Conservation (phyloP, 2,797 vertebrate genomes). For the Sandelia bainsii region DNA sequence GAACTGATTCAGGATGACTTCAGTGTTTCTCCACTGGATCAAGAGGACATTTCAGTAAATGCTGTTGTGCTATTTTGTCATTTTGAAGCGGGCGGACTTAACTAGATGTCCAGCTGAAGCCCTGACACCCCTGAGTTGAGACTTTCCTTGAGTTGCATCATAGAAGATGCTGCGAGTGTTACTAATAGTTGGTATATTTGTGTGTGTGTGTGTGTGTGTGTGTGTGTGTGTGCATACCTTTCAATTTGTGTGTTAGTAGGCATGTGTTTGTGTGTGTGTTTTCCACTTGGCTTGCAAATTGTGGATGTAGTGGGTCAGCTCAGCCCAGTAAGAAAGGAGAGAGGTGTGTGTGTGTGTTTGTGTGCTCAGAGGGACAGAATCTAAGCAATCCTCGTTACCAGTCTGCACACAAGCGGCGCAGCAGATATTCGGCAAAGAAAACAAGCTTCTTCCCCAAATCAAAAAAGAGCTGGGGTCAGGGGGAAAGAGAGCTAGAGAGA, state of each 20-base stretch:
- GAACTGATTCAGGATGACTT: neutral
- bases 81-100: slow-evolving; percentile 20
- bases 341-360: neutral
- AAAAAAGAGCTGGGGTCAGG: slow-evolving; percentile 49
- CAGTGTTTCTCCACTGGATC: neutral
- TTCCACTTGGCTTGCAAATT: slow-evolving; percentile 24
- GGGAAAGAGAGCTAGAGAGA: slow-evolving; percentile 26
- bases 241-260: neutral
- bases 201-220: neutral
- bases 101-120: neutral
- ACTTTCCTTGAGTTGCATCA: slow-evolving; percentile 67
- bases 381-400: slow-evolving; percentile 43
- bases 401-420: slow-evolving; percentile 39
- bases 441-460: slow-evolving; percentile 52
- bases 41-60: slow-evolving; percentile 8
- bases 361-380: slow-evolving; percentile 4
- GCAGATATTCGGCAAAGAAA: slow-evolving; percentile 45
- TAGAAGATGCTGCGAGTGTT: slow-evolving; percentile 47
- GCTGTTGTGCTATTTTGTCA: slow-evolving; percentile 7
- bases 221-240: neutral
- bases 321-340: slow-evolving; percentile 1
- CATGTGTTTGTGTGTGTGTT: neutral
- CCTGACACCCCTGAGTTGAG: slow-evolving; percentile 26
- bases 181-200: neutral
- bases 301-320: slow-evolving; percentile 16